Evolutionary conservation across 2,797 vertebrate species (phyloP).

Genomic region (Clamator glandarius): DNA sequence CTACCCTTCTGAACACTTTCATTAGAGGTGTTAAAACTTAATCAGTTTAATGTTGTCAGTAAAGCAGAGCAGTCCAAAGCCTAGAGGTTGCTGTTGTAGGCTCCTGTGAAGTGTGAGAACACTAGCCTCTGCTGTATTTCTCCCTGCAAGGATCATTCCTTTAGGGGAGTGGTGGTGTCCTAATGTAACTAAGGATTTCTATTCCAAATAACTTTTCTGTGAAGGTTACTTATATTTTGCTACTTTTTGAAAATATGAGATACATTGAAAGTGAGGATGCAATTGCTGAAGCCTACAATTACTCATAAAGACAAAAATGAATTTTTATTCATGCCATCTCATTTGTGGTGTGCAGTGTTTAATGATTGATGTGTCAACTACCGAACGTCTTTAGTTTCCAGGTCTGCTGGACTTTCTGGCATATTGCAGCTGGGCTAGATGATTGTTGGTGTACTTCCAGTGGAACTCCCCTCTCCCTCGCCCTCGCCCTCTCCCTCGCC

Average conservation of each 20-base stretch:
- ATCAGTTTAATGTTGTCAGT: not conserved
- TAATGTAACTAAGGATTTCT: not conserved
- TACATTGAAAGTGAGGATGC: not conserved
- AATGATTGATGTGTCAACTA: not conserved
- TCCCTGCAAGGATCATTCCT: not conserved
- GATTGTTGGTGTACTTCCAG: not conserved
- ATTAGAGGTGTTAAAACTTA: not conserved
- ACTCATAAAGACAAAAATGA: not conserved
- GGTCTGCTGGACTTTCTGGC: not conserved
- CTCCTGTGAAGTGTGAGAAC: not conserved
- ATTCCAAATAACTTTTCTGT: not conserved
- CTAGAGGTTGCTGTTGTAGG: not conserved
- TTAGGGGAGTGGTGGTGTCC: not conserved
- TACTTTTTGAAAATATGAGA: not conserved
- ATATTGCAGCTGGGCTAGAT: not conserved
- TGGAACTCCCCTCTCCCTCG: not conserved
- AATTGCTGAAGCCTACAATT: conserved; percentile 7
- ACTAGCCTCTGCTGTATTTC: not conserved
- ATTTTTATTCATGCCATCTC: not conserved
- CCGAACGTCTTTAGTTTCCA: not conserved
- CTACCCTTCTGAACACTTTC: not conserved
- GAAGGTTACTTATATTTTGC: not conserved
- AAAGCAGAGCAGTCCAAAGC: not conserved
- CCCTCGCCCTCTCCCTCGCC: too few relatives aligned
- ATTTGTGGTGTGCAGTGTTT: conserved; percentile 4